Evolutionary conservation across 1,140 invertebrate species (phyloP).

Genomic region (Helicoverpa zea): DNA sequence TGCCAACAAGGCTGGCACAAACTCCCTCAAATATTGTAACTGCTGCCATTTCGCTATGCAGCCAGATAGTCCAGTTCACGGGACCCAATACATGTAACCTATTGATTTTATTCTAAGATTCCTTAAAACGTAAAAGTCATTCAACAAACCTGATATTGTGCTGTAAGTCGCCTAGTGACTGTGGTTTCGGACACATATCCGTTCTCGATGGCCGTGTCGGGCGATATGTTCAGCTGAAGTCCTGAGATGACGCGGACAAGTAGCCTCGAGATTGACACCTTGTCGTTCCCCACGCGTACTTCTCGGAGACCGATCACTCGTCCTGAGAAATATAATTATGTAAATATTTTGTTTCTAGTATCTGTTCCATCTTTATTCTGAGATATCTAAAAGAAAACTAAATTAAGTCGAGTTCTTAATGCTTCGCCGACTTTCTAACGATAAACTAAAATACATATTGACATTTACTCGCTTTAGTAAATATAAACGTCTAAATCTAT

Average conservation of each 20-base stretch:
- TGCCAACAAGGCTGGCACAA: no score
- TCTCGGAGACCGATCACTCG: conserved; percentile 96
- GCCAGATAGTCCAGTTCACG: no score
- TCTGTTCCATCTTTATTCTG: neutral
- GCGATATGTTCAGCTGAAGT: conserved; percentile 95
- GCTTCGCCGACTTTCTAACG: no score
- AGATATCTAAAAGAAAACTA: neutral
- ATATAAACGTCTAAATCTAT: neutral
- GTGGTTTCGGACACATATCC: conserved; percentile 96
- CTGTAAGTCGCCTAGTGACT: conserved; percentile 94
- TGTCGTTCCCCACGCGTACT: conserved; percentile 96
- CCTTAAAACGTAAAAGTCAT: no score
- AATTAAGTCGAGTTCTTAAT: no score
- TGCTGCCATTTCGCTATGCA: no score
- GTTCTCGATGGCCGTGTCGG: conserved; percentile 94
- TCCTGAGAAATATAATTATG: conserved; percentile 83
- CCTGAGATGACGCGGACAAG: conserved; percentile 96
- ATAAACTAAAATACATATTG: no score
- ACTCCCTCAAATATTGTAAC: no score
- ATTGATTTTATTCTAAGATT: no score
- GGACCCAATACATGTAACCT: no score
- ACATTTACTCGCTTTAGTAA: no score
- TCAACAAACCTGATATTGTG: conserved; percentile 94
- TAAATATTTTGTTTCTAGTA: neutral
- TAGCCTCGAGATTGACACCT: conserved; percentile 93